Evolutionary conservation across 2,113 vertebrate species (phyloP).

Genomic region (Brevimyrus niger): DNA sequence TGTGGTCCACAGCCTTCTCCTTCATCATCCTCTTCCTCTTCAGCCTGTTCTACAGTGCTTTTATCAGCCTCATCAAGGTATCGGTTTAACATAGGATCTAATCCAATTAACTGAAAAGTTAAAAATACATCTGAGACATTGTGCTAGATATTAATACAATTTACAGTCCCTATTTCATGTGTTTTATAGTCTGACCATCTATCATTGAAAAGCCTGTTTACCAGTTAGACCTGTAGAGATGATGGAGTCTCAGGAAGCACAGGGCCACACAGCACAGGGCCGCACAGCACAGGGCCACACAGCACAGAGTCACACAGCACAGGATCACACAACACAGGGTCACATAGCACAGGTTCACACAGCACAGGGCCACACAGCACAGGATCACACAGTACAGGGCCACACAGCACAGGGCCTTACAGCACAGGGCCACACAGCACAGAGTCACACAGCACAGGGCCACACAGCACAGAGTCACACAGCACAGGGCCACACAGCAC

Average conservation of each 20-base stretch:
- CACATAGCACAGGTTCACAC: too few relatives aligned
- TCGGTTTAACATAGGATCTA: neutral
- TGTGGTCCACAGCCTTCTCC: conserved; percentile 13
- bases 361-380: too few relatives aligned
- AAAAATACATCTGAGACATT: neutral
- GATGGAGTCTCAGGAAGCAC: neutral
- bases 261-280: neutral
- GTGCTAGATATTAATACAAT: neutral
- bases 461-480: too few relatives aligned
- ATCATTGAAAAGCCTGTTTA: neutral
- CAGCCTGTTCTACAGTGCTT: neutral
- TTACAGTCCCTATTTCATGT: neutral
- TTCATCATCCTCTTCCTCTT: neutral
- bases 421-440: neutral
- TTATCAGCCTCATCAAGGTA: conserved; percentile 16
- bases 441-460: too few relatives aligned
- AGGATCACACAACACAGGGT: too few relatives aligned
- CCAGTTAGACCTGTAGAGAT: neutral
- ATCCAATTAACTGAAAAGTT: neutral
- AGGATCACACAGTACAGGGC: neutral
- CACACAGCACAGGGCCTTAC: too few relatives aligned
- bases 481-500: too few relatives aligned
- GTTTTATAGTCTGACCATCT: neutral
- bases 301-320: neutral
- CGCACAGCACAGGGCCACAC: too few relatives aligned